Evolutionary conservation across 2,888 invertebrate species (phyloP), one percentile per base, ranked within the genome.

Genomic region (Folsomia manolachei): DNA sequence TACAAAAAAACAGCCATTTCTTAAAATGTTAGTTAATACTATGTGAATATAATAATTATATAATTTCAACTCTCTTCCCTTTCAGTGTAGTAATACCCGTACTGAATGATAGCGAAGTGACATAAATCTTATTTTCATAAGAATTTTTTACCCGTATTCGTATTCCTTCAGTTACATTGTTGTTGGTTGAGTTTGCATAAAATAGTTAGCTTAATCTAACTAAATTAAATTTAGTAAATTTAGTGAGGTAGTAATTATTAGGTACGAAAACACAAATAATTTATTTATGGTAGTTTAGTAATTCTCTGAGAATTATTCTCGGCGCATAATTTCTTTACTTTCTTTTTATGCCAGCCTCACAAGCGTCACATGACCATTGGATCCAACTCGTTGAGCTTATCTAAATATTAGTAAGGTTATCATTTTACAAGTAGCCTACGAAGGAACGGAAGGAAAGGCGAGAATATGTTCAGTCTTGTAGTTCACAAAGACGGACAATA

Each of bases 131-230:
- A 63, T 63, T 25, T 56, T 63, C 63, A 63, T 63, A 63, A 27
- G 63, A 63, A n/a, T 62, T 62, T 62, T 62, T 19, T 63, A 63
- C 63, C 63, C 63, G 63, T 63, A 63, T 63, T 63, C 26, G 27
- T 18, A 27, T 63, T 27, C 25, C 14, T 63, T 63, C 63, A 63
- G 63, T 63, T 63, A 25, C 63, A 23, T 63, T 63, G 63, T 23
- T 63, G n/a, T 18, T 63, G 7, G n/a, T 63, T 24, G 4, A 4
- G n/a, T 62, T 62, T 19, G 24, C 62, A 23, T 24, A 60, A 62
- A 24, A 18, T 24, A 62, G 14, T 62, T n/a, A n/a, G n/a, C 11
- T 51, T 11, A 51, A 51, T 51, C 51, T 51, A 51, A 11, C 25
- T 24, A 62, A 62, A 62, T 14, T 23, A n/a, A n/a, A n/a, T n/a